Evolutionary conservation across 2,888 invertebrate genomes (phyloP).

Genomic region (Hypomecis atomaria): DNA sequence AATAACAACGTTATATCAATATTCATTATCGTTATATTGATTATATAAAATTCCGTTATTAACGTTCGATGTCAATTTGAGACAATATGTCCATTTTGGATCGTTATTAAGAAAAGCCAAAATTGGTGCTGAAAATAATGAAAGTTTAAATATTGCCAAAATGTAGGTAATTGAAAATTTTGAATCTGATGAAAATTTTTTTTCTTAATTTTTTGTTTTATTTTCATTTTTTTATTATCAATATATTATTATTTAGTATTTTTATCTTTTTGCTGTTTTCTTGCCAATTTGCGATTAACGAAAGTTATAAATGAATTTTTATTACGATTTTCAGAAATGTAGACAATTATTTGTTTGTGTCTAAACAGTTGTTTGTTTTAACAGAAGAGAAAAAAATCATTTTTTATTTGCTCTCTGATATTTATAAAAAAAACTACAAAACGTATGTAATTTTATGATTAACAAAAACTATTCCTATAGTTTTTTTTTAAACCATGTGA

Average conservation of each 20-base stretch:
- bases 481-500: too few species aligned
- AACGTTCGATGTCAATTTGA: constrained; percentile 18
- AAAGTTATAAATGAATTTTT: too few species aligned
- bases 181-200: constrained; percentile 14
- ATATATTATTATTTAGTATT: neutral
- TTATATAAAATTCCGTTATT: constrained; percentile 9
- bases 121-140: constrained; percentile 33
- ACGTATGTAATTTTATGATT: too few species aligned
- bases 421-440: too few species aligned
- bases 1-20: neutral
- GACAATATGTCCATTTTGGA: constrained; percentile 14
- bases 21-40: neutral
- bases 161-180: constrained; percentile 20
- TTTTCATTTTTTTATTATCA: neutral
- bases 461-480: too few species aligned
- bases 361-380: too few species aligned
- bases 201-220: neutral
- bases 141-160: constrained; percentile 26
- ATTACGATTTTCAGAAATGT: too few species aligned
- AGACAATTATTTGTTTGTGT: too few species aligned
- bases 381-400: too few species aligned
- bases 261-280: constrained; percentile 20
- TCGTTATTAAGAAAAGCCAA: constrained; percentile 30
- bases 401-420: too few species aligned
- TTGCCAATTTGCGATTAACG: constrained; percentile 13